A percentile compares a stretch with the other conserved stretches of the same genome.
phyloP scores from a whole-genome alignment of 2,888 invertebrate species.

The Deroplatys truncata region DNA sequence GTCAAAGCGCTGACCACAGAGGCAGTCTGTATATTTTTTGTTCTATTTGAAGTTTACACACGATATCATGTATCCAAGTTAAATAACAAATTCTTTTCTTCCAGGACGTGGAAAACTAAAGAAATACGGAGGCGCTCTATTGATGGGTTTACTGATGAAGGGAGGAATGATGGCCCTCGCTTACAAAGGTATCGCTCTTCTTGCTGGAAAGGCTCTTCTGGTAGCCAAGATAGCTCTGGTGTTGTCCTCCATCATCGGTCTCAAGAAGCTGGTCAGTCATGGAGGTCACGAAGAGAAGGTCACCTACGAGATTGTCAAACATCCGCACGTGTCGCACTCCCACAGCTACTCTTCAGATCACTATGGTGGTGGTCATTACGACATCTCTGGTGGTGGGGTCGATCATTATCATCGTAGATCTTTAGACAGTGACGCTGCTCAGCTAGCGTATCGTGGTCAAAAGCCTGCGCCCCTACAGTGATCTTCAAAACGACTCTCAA shows the following conservation, averaged over 20 bases:
- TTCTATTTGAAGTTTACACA: too few species aligned
- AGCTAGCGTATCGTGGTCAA: background rate
- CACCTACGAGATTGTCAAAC: conserved; percentile 80
- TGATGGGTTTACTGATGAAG: conserved; percentile 63
- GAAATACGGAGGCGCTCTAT: conserved; percentile 61
- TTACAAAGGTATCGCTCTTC: conserved; percentile 66
- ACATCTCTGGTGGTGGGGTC: conserved; percentile 49
- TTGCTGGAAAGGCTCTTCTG: conserved; percentile 32
- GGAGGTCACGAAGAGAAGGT: conserved; percentile 68
- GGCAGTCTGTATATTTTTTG: too few species aligned
- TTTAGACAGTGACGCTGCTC: background rate
- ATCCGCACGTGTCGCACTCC: conserved; percentile 72
- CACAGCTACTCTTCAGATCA: conserved; percentile 64
- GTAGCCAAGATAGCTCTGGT: conserved; percentile 32
- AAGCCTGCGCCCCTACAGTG: background rate
- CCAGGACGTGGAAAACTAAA: conserved; percentile 59
- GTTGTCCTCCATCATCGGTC: conserved; percentile 29
- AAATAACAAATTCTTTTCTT: background rate
- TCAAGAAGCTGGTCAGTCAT: conserved; percentile 35
- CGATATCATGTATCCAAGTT: background rate
- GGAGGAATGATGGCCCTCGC: conserved; percentile 69
- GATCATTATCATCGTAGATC: conserved; percentile 47
- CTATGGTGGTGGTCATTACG: conserved; percentile 53
- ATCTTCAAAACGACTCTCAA: background rate
- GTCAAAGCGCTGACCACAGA: too few species aligned